These are phyloP conservation scores for Torymus aiolomorphi DNA, from an alignment of 2,888 invertebrate genomes.

Conservation along the genomic window DNA sequence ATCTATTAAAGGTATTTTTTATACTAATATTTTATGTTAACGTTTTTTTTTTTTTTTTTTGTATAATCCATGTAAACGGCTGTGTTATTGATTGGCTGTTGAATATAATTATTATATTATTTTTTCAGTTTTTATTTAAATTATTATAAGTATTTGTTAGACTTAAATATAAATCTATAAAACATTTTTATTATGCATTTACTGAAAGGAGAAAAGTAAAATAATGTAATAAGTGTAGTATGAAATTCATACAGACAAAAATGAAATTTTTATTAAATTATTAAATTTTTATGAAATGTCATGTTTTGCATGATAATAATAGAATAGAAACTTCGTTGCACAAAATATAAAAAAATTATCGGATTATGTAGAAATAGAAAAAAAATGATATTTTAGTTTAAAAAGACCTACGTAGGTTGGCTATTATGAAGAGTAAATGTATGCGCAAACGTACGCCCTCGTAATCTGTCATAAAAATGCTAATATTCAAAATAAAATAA, in stretches of 20 bases:
- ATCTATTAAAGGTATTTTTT: slow-evolving; percentile 42
- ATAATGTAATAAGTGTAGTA: background rate
- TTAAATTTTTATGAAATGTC: background rate
- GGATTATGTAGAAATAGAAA: no score
- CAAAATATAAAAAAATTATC: no score
- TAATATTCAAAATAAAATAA: no score
- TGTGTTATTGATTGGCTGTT: slow-evolving; percentile 22
- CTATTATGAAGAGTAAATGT: no score
- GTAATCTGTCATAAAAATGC: no score
- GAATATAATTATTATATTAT: slow-evolving; percentile 7
- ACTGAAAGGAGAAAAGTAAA: background rate
- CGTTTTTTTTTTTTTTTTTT: background rate
- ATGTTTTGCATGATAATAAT: background rate
- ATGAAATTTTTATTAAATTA: background rate
- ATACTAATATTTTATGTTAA: slow-evolving; percentile 39
- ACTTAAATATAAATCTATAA: background rate
- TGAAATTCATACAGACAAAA: background rate
- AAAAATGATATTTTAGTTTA: no score
- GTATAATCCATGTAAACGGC: slow-evolving; percentile 7
- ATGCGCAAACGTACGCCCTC: no score
- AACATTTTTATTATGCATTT: slow-evolving; percentile 15
- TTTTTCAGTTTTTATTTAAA: slow-evolving; percentile 13
- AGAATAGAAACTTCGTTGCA: background rate
- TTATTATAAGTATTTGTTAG: background rate
- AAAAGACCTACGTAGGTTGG: no score